phyloP scores from a whole-genome alignment of 2,888 invertebrate genomes.

The Tetramorium bicarinatum region DNA sequence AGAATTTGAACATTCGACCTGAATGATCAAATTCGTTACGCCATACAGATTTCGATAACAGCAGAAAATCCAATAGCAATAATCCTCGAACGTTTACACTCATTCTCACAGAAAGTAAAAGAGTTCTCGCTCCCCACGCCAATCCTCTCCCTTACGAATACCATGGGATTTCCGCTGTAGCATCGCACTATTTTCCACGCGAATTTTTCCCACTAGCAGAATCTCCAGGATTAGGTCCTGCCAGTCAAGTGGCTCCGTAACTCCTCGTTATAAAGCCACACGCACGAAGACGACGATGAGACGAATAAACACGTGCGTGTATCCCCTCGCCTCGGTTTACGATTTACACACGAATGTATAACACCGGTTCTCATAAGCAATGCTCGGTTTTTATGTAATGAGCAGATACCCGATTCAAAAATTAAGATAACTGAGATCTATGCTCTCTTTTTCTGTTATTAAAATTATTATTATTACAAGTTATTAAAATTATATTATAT shows the following conservation, averaged over 20 bases:
- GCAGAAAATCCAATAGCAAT: constrained; percentile 29
- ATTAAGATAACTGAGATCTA: neutral
- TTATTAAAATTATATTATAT: neutral
- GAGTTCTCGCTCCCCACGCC: constrained; percentile 25
- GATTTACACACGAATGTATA: constrained; percentile 10
- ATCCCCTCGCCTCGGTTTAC: constrained; percentile 22
- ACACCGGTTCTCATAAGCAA: constrained; percentile 29
- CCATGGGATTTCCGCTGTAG: constrained; percentile 11
- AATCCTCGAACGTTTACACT: constrained; percentile 30
- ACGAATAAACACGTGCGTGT: constrained; percentile 33
- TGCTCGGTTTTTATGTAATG: neutral
- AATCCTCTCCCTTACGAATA: constrained; percentile 12
- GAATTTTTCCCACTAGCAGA: constrained; percentile 47
- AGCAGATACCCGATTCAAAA: neutral
- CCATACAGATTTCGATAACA: constrained; percentile 9
- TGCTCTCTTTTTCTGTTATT: no score
- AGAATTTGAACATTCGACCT: neutral
- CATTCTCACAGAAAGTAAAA: constrained; percentile 39
- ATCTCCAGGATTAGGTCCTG: constrained; percentile 41
- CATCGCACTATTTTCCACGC: constrained; percentile 23
- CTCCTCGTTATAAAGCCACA: constrained; percentile 50
- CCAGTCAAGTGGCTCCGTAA: constrained; percentile 63
- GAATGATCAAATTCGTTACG: constrained; percentile 32
- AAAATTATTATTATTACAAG: neutral
- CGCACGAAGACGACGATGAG: constrained; percentile 10